Percentiles rank a stretch among this genome's conserved stretches.
These are phyloP conservation scores for Drosophila burlai DNA, from an alignment of 1,140 invertebrate genomes.

Conservation along the genomic window DNA sequence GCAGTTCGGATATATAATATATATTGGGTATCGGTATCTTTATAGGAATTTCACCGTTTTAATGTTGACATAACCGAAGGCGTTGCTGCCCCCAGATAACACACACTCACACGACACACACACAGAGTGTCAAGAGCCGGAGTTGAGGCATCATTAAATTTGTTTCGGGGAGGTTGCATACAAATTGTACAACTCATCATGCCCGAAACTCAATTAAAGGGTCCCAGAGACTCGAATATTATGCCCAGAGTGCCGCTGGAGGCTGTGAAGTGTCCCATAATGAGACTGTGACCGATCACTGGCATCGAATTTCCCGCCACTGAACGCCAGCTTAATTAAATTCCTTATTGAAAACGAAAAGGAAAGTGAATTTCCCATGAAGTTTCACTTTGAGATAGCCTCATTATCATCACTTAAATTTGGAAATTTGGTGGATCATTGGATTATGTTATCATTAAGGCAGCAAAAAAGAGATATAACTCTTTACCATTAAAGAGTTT, in stretches of 20 bases:
- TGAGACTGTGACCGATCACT: constrained; percentile 49
- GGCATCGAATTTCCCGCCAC: constrained; percentile 22
- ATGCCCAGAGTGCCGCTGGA: not conserved
- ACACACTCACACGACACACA: not conserved
- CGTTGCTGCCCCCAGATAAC: constrained; percentile 44
- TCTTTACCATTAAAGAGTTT: not conserved
- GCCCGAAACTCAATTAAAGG: constrained; percentile 38
- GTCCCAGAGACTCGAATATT: not conserved
- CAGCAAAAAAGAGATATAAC: not conserved
- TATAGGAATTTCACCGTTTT: constrained; percentile 37
- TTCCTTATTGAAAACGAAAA: constrained; percentile 13
- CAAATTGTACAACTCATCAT: constrained; percentile 36
- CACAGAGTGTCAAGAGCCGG: constrained; percentile 20
- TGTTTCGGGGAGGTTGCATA: constrained; percentile 40
- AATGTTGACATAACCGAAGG: constrained; percentile 51
- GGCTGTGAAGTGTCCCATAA: constrained; percentile 28
- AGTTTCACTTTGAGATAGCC: constrained; percentile 3
- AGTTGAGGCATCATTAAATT: constrained; percentile 30
- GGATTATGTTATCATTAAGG: constrained; percentile 2
- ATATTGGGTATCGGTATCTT: constrained; percentile 31
- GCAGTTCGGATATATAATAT: constrained; percentile 7
- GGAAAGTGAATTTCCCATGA: constrained; percentile 46
- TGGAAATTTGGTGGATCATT: constrained; percentile 6
- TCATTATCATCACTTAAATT: constrained; percentile 14
- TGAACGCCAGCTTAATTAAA: constrained; percentile 30